Evolutionary conservation across 2,888 invertebrate species (phyloP), one percentile per base, ranked within the genome.

Genomic region (Hermaeophaga mercurialis): DNA sequence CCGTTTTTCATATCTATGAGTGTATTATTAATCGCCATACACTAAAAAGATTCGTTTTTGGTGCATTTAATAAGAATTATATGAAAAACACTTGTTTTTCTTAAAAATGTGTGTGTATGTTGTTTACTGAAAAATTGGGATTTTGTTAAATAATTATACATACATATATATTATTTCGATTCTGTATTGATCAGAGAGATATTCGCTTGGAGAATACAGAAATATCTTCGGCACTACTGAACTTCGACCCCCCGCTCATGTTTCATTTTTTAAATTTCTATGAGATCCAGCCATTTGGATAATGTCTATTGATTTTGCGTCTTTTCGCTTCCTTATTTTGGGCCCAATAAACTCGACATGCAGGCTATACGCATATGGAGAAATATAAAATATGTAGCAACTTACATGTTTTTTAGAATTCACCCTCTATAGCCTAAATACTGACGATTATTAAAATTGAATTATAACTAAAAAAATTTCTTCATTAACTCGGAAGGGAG

Each of bases 241-340:
- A 31, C 31, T 12, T 36, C 39, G 12, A 15, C n/a, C n/a, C 24
- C 19, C 50, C 36, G 54, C 36, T 54, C 57, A 63, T 66, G 65
- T 66, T 63, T 65, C 61, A 67, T 66, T 70, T 63, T 67, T 66
- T 66, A 65, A 66, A 66, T 68, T 70, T 69, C 67, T 63, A 65
- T 59, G 63, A 61, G 65, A 64, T 46, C 52, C 67, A 69, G 66
- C 64, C 68, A 61, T 67, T 69, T 65, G 68, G 67, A 68, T 69
- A 68, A 67, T 67, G 63, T 54, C 58, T 66, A 67, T 70, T 61
- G 66, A 69, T 69, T 65, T 64, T 56, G 45, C 56, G 55, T 59
- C 61, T 62, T 66, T 63, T 61, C 60, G 45, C 59, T 43, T 54
- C 28, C 44, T 46, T 31, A 34, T 55, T 34, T 18, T 41, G 33